Evolutionary conservation across 2,113 vertebrate species (phyloP).

Genomic region (Peucedramus taeniatus): DNA sequence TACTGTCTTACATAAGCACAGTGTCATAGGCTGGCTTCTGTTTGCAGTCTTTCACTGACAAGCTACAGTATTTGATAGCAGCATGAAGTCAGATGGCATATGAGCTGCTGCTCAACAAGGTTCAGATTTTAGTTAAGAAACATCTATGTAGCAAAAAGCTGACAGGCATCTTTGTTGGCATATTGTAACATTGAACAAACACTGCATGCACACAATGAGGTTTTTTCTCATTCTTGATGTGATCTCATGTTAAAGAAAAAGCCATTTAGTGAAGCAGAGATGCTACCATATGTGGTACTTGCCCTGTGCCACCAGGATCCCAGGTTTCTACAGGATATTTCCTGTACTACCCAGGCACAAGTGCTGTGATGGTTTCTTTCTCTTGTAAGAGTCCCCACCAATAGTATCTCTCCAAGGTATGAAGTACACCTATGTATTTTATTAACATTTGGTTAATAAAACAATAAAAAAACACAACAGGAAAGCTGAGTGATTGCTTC

Average conservation of each 20-base stretch:
- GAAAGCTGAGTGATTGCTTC: not conserved
- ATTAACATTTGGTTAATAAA: not conserved
- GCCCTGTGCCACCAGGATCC: not conserved
- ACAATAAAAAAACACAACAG: not conserved
- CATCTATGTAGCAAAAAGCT: not conserved
- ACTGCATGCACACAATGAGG: not conserved
- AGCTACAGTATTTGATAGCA: not conserved
- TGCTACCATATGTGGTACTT: not conserved
- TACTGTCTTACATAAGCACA: not conserved
- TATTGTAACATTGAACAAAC: not conserved
- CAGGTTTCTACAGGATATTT: not conserved
- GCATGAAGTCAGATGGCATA: not conserved
- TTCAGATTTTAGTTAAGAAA: not conserved
- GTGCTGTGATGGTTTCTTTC: not conserved
- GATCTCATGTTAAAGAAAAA: not conserved
- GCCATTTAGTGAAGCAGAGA: not conserved
- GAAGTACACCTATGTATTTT: not conserved
- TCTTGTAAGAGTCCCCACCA: not conserved
- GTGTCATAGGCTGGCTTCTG: not conserved
- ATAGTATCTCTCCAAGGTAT: not conserved
- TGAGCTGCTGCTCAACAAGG: not conserved
- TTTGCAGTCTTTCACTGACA: not conserved
- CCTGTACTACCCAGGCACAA: not conserved
- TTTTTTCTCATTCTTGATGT: not conserved
- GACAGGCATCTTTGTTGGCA: slow-evolving; percentile 16